These are phyloP conservation scores for Harpagifer antarcticus DNA, from an alignment of 2,797 vertebrate species.

Conservation along the genomic window DNA sequence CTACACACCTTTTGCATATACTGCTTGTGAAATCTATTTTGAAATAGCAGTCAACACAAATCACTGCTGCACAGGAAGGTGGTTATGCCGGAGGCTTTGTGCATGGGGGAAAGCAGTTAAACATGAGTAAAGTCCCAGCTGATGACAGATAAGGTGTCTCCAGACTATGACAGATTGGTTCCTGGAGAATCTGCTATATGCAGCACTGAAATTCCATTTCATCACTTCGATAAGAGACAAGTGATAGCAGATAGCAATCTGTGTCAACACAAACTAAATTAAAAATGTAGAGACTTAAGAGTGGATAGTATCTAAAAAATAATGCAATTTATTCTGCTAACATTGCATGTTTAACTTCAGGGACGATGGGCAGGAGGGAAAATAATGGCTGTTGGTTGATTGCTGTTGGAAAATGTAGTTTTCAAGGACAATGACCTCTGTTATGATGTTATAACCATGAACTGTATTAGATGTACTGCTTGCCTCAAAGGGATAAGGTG, in stretches of 20 bases:
- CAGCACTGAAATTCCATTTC: constrained; percentile 85
- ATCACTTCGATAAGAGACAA: constrained; percentile 83
- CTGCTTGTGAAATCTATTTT: constrained; percentile 2
- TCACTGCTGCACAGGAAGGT: constrained; percentile 40
- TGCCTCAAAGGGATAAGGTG: constrained; percentile 4
- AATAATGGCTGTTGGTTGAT: constrained; percentile 71
- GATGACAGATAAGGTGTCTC: constrained; percentile 88
- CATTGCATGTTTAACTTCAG: constrained; percentile 83
- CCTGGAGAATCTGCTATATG: constrained; percentile 81
- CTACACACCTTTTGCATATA: not conserved
- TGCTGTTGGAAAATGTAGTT: constrained; percentile 61
- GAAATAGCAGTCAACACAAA: constrained; percentile 9
- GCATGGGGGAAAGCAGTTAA: constrained; percentile 79
- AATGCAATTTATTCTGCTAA: constrained; percentile 87
- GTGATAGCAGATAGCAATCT: constrained; percentile 88
- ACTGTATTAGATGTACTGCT: not conserved
- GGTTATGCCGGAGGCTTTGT: constrained; percentile 38
- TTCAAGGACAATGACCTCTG: constrained; percentile 38
- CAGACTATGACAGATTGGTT: constrained; percentile 87
- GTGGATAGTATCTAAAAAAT: constrained; percentile 85
- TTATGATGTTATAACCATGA: constrained; percentile 4
- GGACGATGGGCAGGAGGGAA: constrained; percentile 65
- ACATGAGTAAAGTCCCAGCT: constrained; percentile 86
- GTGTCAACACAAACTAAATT: constrained; percentile 91
- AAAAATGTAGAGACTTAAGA: constrained; percentile 84